Percentiles rank a stretch among this genome's conserved stretches.
These are phyloP conservation scores for Conomelus anceps DNA, from an alignment of 2,888 invertebrate species.

Conservation along the genomic window DNA sequence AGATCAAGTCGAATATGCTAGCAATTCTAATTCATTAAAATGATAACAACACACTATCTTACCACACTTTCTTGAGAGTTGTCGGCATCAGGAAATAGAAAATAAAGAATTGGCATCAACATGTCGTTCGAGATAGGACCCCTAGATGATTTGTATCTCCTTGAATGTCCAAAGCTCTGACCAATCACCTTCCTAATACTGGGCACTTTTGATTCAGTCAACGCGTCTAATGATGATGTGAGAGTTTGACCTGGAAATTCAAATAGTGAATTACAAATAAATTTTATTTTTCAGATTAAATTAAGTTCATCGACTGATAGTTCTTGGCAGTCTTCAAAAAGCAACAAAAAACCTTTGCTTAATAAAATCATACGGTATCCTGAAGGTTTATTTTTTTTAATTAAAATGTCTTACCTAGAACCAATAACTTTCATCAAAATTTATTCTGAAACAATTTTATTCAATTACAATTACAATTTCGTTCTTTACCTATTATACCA, in stretches of 20 bases:
- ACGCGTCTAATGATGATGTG: constrained; percentile 49
- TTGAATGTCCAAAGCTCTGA: constrained; percentile 42
- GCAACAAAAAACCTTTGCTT: too few species aligned
- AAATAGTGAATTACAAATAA: too few species aligned
- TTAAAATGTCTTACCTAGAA: too few species aligned
- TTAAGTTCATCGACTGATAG: too few species aligned
- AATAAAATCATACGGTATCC: too few species aligned
- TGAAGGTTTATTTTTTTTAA: too few species aligned
- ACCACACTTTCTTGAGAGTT: constrained; percentile 44
- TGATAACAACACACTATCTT: constrained; percentile 27
- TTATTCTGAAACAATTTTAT: too few species aligned
- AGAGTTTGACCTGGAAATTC: constrained; percentile 35
- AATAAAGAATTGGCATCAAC: constrained; percentile 69
- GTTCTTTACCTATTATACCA: too few species aligned
- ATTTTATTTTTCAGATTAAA: too few species aligned
- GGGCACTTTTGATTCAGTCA: constrained; percentile 71
- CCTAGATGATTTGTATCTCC: constrained; percentile 47
- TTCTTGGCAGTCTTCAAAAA: too few species aligned
- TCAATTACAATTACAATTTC: too few species aligned
- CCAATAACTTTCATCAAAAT: too few species aligned
- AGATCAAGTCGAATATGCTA: background rate
- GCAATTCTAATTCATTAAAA: background rate
- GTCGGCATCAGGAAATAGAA: constrained; percentile 83
- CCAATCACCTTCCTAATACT: constrained; percentile 54
- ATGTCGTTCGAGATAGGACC: constrained; percentile 72